Percentiles rank a stretch among this genome's conserved stretches.
phyloP scores from a whole-genome alignment of 2,113 vertebrate genomes.

The Hypomesus transpacificus region DNA sequence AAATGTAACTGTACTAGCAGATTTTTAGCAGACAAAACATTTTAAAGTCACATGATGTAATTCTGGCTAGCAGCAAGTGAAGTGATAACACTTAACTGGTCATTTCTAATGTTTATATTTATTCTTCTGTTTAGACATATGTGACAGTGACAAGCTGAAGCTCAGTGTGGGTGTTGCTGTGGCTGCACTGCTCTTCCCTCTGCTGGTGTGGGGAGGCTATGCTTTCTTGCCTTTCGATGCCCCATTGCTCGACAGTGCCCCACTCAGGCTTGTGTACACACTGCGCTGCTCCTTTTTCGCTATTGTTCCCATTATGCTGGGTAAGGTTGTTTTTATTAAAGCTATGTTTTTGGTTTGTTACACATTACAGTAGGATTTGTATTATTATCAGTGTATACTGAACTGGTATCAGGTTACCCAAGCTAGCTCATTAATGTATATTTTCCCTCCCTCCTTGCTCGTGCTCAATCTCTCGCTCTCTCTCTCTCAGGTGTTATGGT shows the following conservation, averaged over 20 bases:
- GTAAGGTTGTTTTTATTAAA: slow-evolving; percentile 60
- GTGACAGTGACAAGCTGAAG: not conserved
- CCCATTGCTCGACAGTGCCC: slow-evolving; percentile 73
- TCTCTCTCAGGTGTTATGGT: slow-evolving; percentile 78
- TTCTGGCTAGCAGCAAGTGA: not conserved
- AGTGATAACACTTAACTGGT: not conserved
- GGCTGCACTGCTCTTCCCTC: slow-evolving; percentile 82
- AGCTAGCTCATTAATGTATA: not conserved
- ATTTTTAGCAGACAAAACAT: no score
- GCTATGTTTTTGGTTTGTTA: not conserved
- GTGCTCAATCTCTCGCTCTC: not conserved
- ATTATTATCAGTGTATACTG: no score
- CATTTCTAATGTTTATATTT: no score
- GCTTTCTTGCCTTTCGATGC: slow-evolving; percentile 89
- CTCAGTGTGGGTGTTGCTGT: slow-evolving; percentile 75
- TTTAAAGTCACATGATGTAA: not conserved
- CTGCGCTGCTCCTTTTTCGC: slow-evolving; percentile 86
- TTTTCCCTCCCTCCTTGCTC: not conserved
- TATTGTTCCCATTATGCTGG: slow-evolving; percentile 80
- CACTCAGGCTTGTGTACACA: slow-evolving; percentile 81
- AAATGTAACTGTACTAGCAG: not conserved
- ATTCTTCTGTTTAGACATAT: no score
- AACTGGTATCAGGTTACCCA: not conserved
- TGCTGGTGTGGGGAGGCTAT: slow-evolving; percentile 83
- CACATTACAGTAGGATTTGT: no score